Base-by-base conservation (phyloP, 2,888 invertebrate species). In the Perizoma affinitatum region DNA sequence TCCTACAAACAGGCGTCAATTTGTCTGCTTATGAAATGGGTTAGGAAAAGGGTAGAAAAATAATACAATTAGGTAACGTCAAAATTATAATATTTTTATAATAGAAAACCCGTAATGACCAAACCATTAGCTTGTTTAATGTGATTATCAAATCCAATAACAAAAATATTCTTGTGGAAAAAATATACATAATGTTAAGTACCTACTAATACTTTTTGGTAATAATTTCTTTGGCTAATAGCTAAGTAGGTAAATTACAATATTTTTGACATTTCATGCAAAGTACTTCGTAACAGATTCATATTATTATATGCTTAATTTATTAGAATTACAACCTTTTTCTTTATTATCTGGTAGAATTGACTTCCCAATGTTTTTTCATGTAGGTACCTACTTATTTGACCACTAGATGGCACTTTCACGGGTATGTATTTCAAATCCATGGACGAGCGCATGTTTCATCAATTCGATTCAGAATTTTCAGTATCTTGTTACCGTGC, bases 401-500 rank as follows among this genome's bases (percentile, higher is more conserved):
- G 52, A 61, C 46, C 66, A 64, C 52, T 54, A 60, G 60, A 66
- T 70, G 65, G 66, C 68, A 47, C 60, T 62, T 50, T 60, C 56
- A 65, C 66, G 65, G 68, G 66, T 64, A 57, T 54, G 36, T 34
- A 8, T 45, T 44, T 63, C 51, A 54, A 49, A 6, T 59, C 51
- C 43, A 35, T 38, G 33, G 10, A 11, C 34, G 44, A 6, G 44
- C 44, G 4, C 8, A 42, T n/a, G 22, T 44, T 47, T 43, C 11
- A n/a, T 34, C 6, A 40, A 9, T 52, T 44, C 6, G 10, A 33
- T 46, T 33, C 40, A 22, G n/a, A 5, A 10, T 42, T 42, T 42
- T 60, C 58, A 59, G 1, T 59, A 34, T 54, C 51, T 61, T 54
- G 34, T 54, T 8, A 78, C 72, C 3, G 75, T 74, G 57, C 84